Evolutionary conservation across 2,797 vertebrate species (phyloP).

Genomic region (Cyprinella venusta): DNA sequence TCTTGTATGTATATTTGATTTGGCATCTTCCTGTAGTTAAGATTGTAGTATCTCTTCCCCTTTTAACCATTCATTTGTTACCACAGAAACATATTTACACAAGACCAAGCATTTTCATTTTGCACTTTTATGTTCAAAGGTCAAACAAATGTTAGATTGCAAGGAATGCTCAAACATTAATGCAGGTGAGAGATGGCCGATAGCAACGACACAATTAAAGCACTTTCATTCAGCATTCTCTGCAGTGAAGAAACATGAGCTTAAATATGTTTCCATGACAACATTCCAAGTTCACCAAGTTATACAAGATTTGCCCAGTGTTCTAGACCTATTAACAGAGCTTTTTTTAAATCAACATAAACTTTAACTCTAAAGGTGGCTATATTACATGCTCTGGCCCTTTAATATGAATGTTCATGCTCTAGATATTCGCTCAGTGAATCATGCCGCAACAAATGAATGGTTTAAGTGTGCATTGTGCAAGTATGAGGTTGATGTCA

Average conservation of each 20-base stretch:
- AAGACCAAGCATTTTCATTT: slow-evolving; percentile 13
- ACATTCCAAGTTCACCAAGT: slow-evolving; percentile 8
- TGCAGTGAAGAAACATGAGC: slow-evolving; percentile 14
- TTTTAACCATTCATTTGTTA: background rate
- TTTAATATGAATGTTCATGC: background rate
- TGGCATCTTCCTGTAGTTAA: background rate
- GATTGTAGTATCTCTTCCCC: background rate
- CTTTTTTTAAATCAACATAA: background rate
- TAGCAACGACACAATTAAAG: slow-evolving; percentile 35
- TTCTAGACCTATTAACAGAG: background rate
- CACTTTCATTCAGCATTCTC: slow-evolving; percentile 21
- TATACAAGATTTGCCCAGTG: background rate
- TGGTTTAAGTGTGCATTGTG: background rate
- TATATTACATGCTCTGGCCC: background rate
- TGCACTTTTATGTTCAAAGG: background rate
- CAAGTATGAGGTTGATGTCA: slow-evolving; percentile 15
- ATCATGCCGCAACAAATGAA: slow-evolving; percentile 2
- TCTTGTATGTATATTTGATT: background rate
- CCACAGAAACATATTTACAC: slow-evolving; percentile 15
- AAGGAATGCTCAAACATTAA: slow-evolving; percentile 8
- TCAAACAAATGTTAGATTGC: background rate
- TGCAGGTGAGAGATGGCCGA: slow-evolving; percentile 1
- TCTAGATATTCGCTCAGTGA: background rate
- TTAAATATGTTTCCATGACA: slow-evolving; percentile 33
- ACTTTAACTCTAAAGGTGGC: background rate